Evolutionary conservation across 2,113 vertebrate species (phyloP), one percentile per base, ranked within the genome.

Genomic region (Actenoides hombroni): DNA sequence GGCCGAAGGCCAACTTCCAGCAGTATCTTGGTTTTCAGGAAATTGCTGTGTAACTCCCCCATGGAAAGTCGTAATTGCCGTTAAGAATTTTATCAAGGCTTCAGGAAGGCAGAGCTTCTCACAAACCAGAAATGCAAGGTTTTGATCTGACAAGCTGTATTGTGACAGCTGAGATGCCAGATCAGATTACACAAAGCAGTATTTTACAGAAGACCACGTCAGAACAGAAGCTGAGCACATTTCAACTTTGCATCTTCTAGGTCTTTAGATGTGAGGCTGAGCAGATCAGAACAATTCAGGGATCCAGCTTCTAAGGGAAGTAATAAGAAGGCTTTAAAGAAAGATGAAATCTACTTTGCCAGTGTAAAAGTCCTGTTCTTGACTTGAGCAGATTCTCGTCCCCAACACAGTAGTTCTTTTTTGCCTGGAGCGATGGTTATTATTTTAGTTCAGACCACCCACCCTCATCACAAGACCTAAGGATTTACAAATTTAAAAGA

Each of bases 381-480:
- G 40, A 82, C 48, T 53, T 44, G 25, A 79, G 59, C 29, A 90
- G 42, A 7, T 68, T 85, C 49, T 86, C 54, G 53, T 89, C 35
- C 42, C 68, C 33, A 93, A 42, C 28, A 65, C 42, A 48, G 48
- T 28, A 74, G 18, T 9, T 71, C 29, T 42, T 80, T 84, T 86
- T 70, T 88, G 71, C 78, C 75, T 90, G 37, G 11, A 85, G 49
- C 2, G 1, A 80, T 26, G 17, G 16, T 54, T 86, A 25, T 74
- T 86, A 71, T 65, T 86, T 86, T 74, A 80, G 28, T 76, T 89
- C 75, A 87, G 90, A 94, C 54, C 87, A 92, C 91, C 77, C 85
- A 87, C 64, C 13, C 26, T 90, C 65, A 89, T 39, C 40, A 76
- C 31, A 95, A 86, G 44, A 74, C 49, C n/a, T 86, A 31, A 49